Conservation (phyloP, 2,113 vertebrate species). For the Stigmatopora argus region DNA sequence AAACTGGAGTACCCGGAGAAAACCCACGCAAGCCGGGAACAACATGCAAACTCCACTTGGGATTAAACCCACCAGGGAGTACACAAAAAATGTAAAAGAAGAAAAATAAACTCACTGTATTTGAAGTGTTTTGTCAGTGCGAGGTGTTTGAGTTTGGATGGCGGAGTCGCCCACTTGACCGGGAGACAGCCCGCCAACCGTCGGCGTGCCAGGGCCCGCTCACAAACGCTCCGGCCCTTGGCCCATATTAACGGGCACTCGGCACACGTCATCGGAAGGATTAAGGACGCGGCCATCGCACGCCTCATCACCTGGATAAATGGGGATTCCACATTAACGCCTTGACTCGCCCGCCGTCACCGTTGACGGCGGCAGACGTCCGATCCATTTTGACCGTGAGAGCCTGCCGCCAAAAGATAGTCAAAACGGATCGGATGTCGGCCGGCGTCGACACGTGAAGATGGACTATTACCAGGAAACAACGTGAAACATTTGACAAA, state of each 20-base stretch:
- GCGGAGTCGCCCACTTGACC: background rate
- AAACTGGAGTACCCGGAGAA: too few species aligned
- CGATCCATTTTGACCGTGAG: too few species aligned
- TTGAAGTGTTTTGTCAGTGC: background rate
- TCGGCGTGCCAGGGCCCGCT: conserved; percentile 32
- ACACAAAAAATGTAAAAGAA: too few species aligned
- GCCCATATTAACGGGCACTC: conserved; percentile 36
- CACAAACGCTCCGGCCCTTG: conserved; percentile 24
- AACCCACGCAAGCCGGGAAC: too few species aligned
- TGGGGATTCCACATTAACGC: background rate
- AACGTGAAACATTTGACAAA: background rate
- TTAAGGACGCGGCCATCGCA: conserved; percentile 42
- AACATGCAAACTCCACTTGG: too few species aligned
- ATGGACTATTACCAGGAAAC: background rate
- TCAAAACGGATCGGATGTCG: too few species aligned
- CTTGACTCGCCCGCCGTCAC: too few species aligned
- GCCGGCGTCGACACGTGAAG: too few species aligned
- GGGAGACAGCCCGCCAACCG: conserved; percentile 39
- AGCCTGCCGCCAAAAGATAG: too few species aligned
- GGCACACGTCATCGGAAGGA: conserved; percentile 36
- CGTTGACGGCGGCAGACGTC: too few species aligned
- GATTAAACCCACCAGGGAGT: too few species aligned
- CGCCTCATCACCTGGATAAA: conserved; percentile 50
- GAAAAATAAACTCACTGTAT: background rate
- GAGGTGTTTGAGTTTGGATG: background rate